Conservation (phyloP, 2,113 vertebrate genomes). For the Macroglossus sobrinus region DNA sequence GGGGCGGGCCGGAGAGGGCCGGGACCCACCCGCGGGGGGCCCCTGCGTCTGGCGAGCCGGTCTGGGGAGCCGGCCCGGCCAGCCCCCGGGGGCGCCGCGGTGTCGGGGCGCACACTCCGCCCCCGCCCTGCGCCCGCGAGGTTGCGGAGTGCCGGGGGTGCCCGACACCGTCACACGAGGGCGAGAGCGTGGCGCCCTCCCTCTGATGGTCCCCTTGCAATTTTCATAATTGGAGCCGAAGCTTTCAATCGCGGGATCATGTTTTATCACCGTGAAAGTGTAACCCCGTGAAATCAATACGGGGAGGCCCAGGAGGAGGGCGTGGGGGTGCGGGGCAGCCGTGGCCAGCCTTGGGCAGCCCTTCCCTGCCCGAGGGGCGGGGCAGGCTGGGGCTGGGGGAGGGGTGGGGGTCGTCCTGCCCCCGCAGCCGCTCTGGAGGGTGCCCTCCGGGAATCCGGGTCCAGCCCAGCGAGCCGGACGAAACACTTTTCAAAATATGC, state of each 20-base stretch:
- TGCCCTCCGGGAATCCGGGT: neutral
- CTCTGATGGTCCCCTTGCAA: slow-evolving; percentile 56
- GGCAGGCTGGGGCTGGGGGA: accelerated
- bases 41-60: neutral
- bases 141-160: slow-evolving; percentile 52
- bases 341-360: neutral
- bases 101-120: neutral
- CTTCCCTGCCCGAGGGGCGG: neutral
- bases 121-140: neutral
- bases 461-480: neutral
- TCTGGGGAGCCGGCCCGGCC: neutral
- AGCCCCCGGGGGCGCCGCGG: accelerated
- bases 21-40: slow-evolving; percentile 56
- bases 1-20: slow-evolving; percentile 57
- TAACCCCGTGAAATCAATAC: slow-evolving; percentile 49
- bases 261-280: neutral
- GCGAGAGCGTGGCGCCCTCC: slow-evolving; percentile 51
- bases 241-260: slow-evolving; percentile 32
- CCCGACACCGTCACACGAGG: slow-evolving; percentile 69
- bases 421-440: too few relatives aligned
- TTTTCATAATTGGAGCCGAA: slow-evolving; percentile 74
- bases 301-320: neutral
- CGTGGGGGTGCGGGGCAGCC: neutral
- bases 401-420: neutral
- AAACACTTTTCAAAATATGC: accelerated